Conservation (phyloP, 2,113 vertebrate species). For the Brachirus orientalis region DNA sequence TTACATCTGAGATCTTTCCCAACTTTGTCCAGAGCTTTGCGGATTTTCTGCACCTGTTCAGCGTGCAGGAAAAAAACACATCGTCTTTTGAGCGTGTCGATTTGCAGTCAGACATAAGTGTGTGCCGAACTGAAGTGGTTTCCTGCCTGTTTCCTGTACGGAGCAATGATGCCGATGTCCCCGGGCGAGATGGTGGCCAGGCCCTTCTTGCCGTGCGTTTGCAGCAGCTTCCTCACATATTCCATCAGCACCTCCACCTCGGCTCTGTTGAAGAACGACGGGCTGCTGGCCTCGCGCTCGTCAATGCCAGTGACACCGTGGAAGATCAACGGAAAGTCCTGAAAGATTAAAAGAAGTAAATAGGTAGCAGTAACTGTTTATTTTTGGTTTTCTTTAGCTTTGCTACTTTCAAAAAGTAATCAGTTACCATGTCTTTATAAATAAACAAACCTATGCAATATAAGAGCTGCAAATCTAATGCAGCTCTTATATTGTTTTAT, state of each 20-base stretch:
- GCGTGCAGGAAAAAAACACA: neutral
- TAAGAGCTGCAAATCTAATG: too few relatives aligned
- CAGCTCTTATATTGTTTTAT: too few relatives aligned
- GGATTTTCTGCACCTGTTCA: slow-evolving; percentile 91
- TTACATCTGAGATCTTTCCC: slow-evolving; percentile 70
- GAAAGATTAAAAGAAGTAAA: neutral
- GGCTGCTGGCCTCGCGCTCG: slow-evolving; percentile 86
- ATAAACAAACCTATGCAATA: too few relatives aligned
- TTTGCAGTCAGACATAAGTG: too few relatives aligned
- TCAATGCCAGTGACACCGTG: slow-evolving; percentile 87
- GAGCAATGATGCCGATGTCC: slow-evolving; percentile 6
- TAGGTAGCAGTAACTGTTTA: too few relatives aligned
- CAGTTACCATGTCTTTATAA: too few relatives aligned
- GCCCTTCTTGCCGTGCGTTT: slow-evolving; percentile 71
- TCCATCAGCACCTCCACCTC: slow-evolving; percentile 86
- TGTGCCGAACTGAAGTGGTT: neutral
- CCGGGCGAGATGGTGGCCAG: slow-evolving; percentile 47
- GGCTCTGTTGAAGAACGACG: slow-evolving; percentile 91
- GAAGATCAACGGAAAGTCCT: slow-evolving; percentile 95
- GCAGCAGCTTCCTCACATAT: slow-evolving; percentile 88
- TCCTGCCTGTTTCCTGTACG: slow-evolving; percentile 9
- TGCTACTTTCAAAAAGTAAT: too few relatives aligned
- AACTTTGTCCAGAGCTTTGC: slow-evolving; percentile 78
- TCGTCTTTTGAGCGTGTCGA: too few relatives aligned
- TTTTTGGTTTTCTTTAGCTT: too few relatives aligned